phyloP scores from a whole-genome alignment of 2,888 invertebrate genomes.

The Lasioglossum morio region DNA sequence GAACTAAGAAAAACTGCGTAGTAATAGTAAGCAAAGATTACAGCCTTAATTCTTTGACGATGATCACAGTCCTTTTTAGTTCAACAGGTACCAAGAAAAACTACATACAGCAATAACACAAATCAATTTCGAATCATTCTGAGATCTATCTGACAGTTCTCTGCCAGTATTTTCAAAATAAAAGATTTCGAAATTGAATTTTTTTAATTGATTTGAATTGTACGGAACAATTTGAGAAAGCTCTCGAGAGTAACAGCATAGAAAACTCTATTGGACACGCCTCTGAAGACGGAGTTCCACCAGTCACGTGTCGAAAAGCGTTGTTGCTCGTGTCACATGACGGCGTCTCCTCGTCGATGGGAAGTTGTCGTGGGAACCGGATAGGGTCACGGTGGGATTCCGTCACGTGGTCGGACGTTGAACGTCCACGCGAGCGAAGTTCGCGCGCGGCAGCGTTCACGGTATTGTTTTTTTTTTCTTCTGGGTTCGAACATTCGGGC shows the following conservation, averaged over 20 bases:
- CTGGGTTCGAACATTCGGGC: constrained; percentile 11
- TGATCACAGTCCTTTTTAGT: no score
- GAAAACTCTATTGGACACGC: not conserved
- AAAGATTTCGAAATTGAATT: not conserved
- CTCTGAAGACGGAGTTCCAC: not conserved
- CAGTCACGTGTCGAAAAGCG: not conserved
- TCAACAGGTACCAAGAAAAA: no score
- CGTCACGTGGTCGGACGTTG: constrained; percentile 1
- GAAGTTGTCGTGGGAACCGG: not conserved
- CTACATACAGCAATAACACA: no score
- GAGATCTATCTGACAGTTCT: no score
- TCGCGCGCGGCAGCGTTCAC: constrained; percentile 38
- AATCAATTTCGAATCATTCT: no score
- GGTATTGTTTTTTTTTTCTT: not conserved
- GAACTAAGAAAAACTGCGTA: no score
- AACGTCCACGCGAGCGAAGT: constrained; percentile 37
- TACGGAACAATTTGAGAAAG: not conserved
- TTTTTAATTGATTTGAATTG: no score
- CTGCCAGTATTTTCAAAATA: not conserved
- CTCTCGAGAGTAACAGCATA: not conserved
- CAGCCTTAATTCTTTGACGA: no score
- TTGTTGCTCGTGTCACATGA: not conserved
- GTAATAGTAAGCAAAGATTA: no score
- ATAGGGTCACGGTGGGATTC: not conserved
- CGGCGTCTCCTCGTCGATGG: not conserved